Percentiles rank a stretch among this genome's conserved stretches.
phyloP scores from a whole-genome alignment of 2,888 invertebrate genomes.

The Orthosia incerta region DNA sequence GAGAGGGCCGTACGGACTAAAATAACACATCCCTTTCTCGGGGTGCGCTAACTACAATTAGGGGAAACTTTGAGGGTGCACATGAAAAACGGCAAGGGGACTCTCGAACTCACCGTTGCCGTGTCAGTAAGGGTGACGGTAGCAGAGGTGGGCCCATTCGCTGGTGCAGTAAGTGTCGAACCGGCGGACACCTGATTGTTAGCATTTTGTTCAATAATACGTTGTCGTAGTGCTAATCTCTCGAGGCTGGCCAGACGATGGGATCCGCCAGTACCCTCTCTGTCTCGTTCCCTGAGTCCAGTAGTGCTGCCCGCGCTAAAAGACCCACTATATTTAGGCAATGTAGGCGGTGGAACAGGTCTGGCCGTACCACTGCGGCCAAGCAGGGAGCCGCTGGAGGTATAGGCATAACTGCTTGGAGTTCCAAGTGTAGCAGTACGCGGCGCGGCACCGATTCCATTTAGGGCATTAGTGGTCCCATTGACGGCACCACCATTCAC shows the following conservation, averaged over 20 bases:
- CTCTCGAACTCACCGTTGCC: constrained; percentile 90
- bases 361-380: constrained; percentile 92
- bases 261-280: constrained; percentile 93
- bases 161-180: constrained; percentile 74
- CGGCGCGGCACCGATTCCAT: constrained; percentile 87
- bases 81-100: constrained; percentile 77
- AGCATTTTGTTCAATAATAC: constrained; percentile 93
- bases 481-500: constrained; percentile 89
- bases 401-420: constrained; percentile 92
- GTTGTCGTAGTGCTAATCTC: constrained; percentile 95
- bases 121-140: constrained; percentile 90
- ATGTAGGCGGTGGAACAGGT: constrained; percentile 94
- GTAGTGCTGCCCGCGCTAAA: constrained; percentile 94
- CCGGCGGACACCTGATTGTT: constrained; percentile 87
- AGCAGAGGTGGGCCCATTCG: constrained; percentile 86
- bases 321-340: constrained; percentile 95
- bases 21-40: constrained; percentile 84
- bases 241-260: constrained; percentile 96
- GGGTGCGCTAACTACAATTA: constrained; percentile 86
- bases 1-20: constrained; percentile 77
- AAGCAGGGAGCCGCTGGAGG: constrained; percentile 91
- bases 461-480: constrained; percentile 86
- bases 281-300: constrained; percentile 92
- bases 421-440: constrained; percentile 88
- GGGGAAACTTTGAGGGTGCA: constrained; percentile 88